phyloP scores from a whole-genome alignment of 2,888 invertebrate species.

The Spialia ferax region DNA sequence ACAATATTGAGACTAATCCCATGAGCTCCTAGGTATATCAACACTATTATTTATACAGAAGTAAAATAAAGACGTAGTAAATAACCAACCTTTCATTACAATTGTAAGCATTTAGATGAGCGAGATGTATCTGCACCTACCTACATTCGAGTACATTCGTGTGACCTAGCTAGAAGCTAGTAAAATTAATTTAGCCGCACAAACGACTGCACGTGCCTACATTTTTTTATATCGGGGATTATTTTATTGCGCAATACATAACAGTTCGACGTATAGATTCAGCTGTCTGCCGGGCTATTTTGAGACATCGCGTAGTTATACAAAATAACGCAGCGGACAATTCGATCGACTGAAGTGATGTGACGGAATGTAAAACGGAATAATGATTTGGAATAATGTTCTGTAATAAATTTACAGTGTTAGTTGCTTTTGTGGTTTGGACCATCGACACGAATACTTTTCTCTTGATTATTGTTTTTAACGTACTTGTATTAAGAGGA shows the following conservation, averaged over 20 bases:
- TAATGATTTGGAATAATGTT: conserved; percentile 18
- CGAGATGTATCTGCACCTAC: background rate
- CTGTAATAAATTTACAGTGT: background rate
- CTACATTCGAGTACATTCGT: background rate
- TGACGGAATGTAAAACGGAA: conserved; percentile 28
- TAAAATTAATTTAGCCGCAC: conserved; percentile 33
- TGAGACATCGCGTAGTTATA: conserved; percentile 39
- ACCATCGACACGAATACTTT: background rate
- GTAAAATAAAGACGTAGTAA: too few relatives aligned
- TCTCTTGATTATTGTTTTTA: background rate
- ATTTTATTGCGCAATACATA: conserved; percentile 38
- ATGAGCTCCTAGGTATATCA: too few relatives aligned
- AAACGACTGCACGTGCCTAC: conserved; percentile 20
- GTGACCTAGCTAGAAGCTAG: conserved; percentile 8
- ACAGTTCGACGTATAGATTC: conserved; percentile 41
- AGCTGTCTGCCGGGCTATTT: conserved; percentile 40
- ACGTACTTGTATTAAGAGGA: too few relatives aligned
- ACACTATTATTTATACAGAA: too few relatives aligned
- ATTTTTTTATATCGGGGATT: conserved; percentile 35
- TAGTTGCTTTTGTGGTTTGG: background rate
- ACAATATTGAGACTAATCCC: too few relatives aligned
- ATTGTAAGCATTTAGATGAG: background rate
- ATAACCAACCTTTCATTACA: background rate
- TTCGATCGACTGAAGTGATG: conserved; percentile 39
- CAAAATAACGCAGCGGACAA: conserved; percentile 33